Evolutionary conservation across 1,140 invertebrate genomes (phyloP), one percentile per base, ranked within the genome.

Genomic region (Drosophila watanabei): DNA sequence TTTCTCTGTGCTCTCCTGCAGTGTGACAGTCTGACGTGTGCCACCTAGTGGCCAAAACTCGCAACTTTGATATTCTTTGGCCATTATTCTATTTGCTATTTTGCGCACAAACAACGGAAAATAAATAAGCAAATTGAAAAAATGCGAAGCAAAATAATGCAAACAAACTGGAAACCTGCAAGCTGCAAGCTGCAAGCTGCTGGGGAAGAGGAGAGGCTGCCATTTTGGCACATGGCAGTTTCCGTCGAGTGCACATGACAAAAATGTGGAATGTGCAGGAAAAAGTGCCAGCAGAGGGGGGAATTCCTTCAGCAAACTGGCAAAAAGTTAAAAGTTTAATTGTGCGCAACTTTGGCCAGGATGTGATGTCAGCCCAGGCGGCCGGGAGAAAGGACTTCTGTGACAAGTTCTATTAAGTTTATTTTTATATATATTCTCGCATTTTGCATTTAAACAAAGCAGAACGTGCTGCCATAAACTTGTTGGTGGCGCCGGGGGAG

Each of bases 261-360:
- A 90, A 90, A 90, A 73, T 76, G 63, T 61, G 80, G 69, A 85
- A 83, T 79, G 75, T 75, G 51, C 35, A 60, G 33, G 28, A 71
- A 70, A 70, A 46, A 24, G 63, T 39, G 32, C 13, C 41, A 24
- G 37, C 35, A 32, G 18, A n/a, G 35, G 16, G 28, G 14, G 33
- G 57, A 84, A 75, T 80, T 82, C 80, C 81, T 87, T 84, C 65
- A 52, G 61, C 61, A 60, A 90, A 85, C 66, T 75, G 52, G 52
- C 82, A 85, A 82, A 89, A 89, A 90, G 86, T 90, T 90, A 86
- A 90, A 90, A 90, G 86, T 90, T 90, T 90, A 90, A 90, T 90
- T 90, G 86, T 90, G 86, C 82, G 76, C 82, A 90, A 82, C 86
- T 80, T 90, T 75, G 77, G 75, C 59, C 64, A 79, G 52, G 66